Evolutionary conservation across 2,113 vertebrate genomes (phyloP).

Genomic region (Gorsachius goisagi): DNA sequence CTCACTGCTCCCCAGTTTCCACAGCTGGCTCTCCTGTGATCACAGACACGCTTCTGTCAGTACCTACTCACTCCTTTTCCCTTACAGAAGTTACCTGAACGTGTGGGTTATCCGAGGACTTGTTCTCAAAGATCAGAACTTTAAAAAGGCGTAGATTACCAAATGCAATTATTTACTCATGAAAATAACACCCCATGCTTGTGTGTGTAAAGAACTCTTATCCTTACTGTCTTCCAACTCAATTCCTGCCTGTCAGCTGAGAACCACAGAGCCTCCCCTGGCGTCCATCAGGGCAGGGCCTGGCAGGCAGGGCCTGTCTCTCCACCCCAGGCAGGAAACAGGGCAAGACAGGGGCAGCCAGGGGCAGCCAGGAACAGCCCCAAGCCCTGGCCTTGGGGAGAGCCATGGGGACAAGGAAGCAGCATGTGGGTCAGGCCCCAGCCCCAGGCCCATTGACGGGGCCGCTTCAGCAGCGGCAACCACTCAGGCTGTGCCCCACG

Average conservation of each 20-base stretch:
- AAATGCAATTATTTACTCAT: neutral
- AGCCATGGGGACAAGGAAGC: neutral
- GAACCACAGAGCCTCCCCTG: fast-evolving
- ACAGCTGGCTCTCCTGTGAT: fast-evolving
- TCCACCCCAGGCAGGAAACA: fast-evolving
- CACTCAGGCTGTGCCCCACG: fast-evolving
- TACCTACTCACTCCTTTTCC: neutral
- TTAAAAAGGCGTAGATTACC: neutral
- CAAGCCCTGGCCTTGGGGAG: neutral
- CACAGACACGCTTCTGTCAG: neutral
- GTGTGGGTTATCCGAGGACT: neutral
- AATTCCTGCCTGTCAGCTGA: fast-evolving
- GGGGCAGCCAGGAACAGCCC: neutral
- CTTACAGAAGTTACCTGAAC: neutral
- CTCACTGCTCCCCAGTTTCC: neutral
- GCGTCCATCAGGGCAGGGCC: neutral
- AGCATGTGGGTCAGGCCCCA: too few relatives aligned
- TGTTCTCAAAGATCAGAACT: neutral
- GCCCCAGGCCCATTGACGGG: neutral
- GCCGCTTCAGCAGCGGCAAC: fast-evolving
- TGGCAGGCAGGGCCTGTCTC: fast-evolving
- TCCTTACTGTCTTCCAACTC: neutral
- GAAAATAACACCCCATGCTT: neutral
- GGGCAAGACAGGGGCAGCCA: fast-evolving
- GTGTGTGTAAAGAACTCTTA: neutral